phyloP scores from a whole-genome alignment of 2,888 invertebrate species.

The Aphodius granarius region DNA sequence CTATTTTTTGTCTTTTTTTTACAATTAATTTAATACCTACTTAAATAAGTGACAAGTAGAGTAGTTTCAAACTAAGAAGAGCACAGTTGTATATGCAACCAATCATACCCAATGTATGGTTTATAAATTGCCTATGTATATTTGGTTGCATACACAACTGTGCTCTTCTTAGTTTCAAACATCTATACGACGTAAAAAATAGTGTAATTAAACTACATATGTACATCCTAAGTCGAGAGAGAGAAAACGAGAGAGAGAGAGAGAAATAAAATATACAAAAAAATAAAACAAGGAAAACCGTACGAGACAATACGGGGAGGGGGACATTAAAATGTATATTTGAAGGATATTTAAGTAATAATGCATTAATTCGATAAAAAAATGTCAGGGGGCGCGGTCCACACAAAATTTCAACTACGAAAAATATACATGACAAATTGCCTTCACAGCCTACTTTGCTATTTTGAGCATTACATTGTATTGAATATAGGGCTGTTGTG shows the following conservation, averaged over 20 bases:
- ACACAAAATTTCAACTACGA: constrained; percentile 24
- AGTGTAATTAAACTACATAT: constrained; percentile 8
- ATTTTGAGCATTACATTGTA: constrained; percentile 70
- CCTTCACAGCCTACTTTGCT: constrained; percentile 18
- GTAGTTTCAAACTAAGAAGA: too few relatives aligned
- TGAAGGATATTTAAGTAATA: background rate
- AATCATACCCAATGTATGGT: too few relatives aligned
- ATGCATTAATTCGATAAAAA: background rate
- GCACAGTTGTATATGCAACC: too few relatives aligned
- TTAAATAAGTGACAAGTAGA: constrained; percentile 3
- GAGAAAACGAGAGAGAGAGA: background rate
- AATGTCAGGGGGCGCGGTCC: constrained; percentile 12
- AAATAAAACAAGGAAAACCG: constrained; percentile 1
- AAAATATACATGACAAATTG: constrained; percentile 20
- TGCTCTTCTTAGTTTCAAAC: too few relatives aligned
- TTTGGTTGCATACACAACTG: too few relatives aligned
- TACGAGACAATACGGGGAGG: background rate
- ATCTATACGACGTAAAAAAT: background rate
- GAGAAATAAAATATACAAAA: background rate
- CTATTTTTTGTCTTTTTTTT: constrained; percentile 1
- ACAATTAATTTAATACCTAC: background rate
- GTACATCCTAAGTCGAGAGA: background rate
- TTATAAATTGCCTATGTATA: too few relatives aligned
- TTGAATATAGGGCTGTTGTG: constrained; percentile 85
- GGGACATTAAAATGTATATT: background rate